Evolutionary conservation across 2,797 vertebrate genomes (phyloP).

Genomic region (Nannoperca australis): DNA sequence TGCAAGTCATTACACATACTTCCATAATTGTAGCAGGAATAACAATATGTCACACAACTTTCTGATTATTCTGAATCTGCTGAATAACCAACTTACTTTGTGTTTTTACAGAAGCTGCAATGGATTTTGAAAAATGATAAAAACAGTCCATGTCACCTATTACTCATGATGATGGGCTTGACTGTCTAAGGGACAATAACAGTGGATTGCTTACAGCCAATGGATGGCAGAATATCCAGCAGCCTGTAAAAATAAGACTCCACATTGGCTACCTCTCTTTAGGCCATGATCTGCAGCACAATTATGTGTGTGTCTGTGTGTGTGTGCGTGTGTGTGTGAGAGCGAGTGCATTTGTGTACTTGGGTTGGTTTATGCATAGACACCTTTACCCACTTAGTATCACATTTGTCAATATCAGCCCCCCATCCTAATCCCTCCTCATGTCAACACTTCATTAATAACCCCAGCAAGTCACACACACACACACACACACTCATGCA

Average conservation of each 20-base stretch:
- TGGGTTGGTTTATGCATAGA: conserved; percentile 81
- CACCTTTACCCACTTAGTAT: conserved; percentile 80
- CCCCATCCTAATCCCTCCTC: conserved; percentile 73
- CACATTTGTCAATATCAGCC: conserved; percentile 82
- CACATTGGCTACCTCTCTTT: conserved; percentile 6
- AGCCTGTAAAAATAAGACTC: not conserved
- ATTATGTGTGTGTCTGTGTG: conserved; percentile 9
- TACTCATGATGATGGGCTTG: not conserved
- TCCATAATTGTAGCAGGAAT: not conserved
- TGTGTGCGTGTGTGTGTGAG: conserved; percentile 6
- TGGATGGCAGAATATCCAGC: conserved; percentile 17
- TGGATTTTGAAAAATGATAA: conserved; percentile 31
- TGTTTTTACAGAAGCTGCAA: conserved; percentile 19
- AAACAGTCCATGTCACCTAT: conserved; percentile 25
- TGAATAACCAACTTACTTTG: not conserved
- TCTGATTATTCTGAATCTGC: conserved; percentile 14
- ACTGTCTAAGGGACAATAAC: conserved; percentile 16
- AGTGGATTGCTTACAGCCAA: conserved; percentile 10
- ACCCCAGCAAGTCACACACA: conserved; percentile 57
- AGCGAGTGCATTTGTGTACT: conserved; percentile 41
- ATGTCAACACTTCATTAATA: conserved; percentile 85
- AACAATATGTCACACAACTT: not conserved
- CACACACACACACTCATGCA: conserved; percentile 29
- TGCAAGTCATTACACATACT: conserved; percentile 1
- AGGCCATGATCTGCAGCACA: conserved; percentile 8